These are phyloP conservation scores for Nycticryphes semicollaris DNA, from an alignment of 2,113 vertebrate species.

Conservation along the genomic window DNA sequence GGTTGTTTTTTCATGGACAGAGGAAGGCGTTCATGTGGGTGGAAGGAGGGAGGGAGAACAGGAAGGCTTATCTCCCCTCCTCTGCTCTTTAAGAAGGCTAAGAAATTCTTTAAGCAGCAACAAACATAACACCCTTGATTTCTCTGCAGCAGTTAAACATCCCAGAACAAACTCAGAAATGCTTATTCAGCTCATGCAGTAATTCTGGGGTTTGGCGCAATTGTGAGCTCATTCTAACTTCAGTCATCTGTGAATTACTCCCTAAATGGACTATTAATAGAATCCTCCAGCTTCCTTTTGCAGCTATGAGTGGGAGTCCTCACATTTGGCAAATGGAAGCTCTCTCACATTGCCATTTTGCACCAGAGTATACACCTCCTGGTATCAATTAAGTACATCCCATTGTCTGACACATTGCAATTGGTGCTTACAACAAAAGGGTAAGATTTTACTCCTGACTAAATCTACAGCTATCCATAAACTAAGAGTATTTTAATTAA, in stretches of 20 bases:
- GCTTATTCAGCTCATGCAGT: neutral
- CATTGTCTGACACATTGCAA: neutral
- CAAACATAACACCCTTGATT: constrained; percentile 28
- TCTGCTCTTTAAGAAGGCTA: constrained; percentile 29
- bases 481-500: neutral
- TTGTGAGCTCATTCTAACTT: neutral
- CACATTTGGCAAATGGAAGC: neutral
- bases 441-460: neutral
- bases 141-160: neutral
- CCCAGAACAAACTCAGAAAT: neutral
- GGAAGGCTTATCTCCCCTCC: constrained; percentile 30
- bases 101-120: constrained; percentile 48
- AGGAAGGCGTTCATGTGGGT: neutral
- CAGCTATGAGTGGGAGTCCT: neutral
- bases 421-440: neutral
- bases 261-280: neutral
- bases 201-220: neutral
- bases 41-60: neutral
- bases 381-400: neutral
- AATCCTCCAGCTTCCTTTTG: neutral
- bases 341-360: neutral
- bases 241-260: neutral
- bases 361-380: neutral
- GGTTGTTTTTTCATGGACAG: neutral
- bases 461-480: neutral